Conservation (phyloP, 2,888 invertebrate genomes). For the Germaria angustata region DNA sequence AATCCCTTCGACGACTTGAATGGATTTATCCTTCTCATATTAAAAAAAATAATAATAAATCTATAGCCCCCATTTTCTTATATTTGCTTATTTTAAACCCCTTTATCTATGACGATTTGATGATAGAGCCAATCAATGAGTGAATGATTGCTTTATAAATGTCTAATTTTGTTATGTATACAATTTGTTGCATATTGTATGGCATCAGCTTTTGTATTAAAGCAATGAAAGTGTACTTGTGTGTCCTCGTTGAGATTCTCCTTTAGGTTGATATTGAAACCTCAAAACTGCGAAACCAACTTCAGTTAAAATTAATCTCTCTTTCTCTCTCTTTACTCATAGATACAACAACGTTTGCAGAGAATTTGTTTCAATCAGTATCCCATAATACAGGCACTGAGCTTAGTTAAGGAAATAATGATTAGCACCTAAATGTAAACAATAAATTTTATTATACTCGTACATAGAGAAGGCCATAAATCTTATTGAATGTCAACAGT, state of each 20-base stretch:
- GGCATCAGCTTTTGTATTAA: background rate
- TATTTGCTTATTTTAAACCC: no score
- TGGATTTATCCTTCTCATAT: no score
- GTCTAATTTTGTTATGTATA: slow-evolving; percentile 30
- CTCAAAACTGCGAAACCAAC: slow-evolving; percentile 47
- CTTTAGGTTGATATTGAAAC: slow-evolving; percentile 52
- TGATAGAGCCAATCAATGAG: background rate
- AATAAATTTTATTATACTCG: background rate
- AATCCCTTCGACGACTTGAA: no score
- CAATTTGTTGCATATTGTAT: slow-evolving; percentile 57
- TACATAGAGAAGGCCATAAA: background rate
- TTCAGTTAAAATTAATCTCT: slow-evolving; percentile 43
- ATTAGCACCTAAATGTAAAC: slow-evolving; percentile 3
- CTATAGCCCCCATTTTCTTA: no score
- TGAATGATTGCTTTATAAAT: no score
- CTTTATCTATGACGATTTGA: no score
- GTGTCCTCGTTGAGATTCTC: slow-evolving; percentile 24
- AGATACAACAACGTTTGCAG: no score
- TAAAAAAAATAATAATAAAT: no score
- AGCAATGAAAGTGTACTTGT: background rate
- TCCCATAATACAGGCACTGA: background rate
- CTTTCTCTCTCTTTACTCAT: background rate
- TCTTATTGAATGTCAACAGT: background rate
- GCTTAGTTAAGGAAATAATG: background rate
- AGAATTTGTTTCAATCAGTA: no score